Evolutionary conservation across 2,888 invertebrate species (phyloP).

Genomic region (Fissipunctia ypsillon): DNA sequence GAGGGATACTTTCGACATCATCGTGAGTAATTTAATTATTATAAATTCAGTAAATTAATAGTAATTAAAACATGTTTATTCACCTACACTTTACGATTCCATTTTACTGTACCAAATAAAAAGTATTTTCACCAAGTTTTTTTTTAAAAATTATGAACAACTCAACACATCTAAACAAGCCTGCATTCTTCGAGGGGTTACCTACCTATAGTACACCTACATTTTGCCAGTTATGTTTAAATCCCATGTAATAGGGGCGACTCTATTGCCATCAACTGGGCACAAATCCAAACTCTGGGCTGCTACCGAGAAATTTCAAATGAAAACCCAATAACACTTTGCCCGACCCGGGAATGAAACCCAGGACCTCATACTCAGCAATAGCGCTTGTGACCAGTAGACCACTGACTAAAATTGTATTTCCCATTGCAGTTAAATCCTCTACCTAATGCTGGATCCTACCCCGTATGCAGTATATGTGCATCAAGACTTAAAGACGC

Average conservation of each 20-base stretch:
- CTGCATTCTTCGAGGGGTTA: not conserved
- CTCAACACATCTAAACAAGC: not conserved
- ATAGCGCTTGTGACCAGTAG: not conserved
- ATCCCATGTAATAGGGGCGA: too few species aligned
- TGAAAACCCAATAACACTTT: not conserved
- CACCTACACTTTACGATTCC: not conserved
- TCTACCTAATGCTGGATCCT: slow-evolving; percentile 12
- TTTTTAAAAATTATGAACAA: not conserved
- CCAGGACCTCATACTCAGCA: not conserved
- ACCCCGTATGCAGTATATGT: slow-evolving; percentile 51
- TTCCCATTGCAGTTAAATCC: slow-evolving; percentile 53
- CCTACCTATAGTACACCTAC: too few species aligned
- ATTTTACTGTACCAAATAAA: not conserved
- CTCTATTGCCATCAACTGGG: not conserved
- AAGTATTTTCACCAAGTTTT: not conserved
- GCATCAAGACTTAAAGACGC: slow-evolving; percentile 60
- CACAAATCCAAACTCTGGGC: not conserved
- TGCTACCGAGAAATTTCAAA: not conserved
- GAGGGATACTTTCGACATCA: slow-evolving; percentile 75
- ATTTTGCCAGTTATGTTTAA: not conserved
- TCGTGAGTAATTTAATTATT: slow-evolving; percentile 67
- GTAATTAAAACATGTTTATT: not conserved
- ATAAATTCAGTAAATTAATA: not conserved
- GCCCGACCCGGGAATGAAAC: not conserved
- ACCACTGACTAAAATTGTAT: not conserved